Base-by-base conservation (phyloP, 2,888 invertebrate genomes). In the Ectemnius continuus region DNA sequence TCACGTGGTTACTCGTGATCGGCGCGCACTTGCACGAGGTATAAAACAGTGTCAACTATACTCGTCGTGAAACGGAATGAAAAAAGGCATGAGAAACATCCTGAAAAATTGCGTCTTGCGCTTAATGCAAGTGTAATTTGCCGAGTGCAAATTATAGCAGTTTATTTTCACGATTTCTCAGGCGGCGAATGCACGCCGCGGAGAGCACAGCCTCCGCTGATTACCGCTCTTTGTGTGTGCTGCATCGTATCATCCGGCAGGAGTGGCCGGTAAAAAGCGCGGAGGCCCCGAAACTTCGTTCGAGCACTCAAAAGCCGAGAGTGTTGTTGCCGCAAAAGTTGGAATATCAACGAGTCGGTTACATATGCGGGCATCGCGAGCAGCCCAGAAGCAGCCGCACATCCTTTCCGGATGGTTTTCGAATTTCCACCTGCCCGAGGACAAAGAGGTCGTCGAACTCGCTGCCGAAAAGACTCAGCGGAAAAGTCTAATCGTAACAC, bases 211-310 rank as follows among this genome's bases (percentile, higher is more conserved):
- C 23, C 23, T 23, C 36, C 16, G 6, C 52, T 52, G 14, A 52
- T 52, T 52, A 52, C n/a, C n/a, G n/a, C 52, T 52, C 52, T 52
- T 14, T 52, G 52, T 52, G 52, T 16, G 52, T 52, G 52, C 52
- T 52, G 52, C 52, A 52, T 52, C 16, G 52, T 14, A 52, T 52
- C 52, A 52, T 52, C 52, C 4, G 47, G 52, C 16, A 2, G 16
- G n/a, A 52, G 52, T 11, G 52, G 52, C 47, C 2, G 47, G 47
- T 23, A 23, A 23, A 23, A 23, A 36, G 36, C 36, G 1, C 36
- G 6, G 36, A 13, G 16, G 14, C 52, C 4, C 16, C 4, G 52
- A 52, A 52, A 52, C 52, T 52, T 16, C 5, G 52, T 13, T 36
- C 14, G 52, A 14, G 16, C 36, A 8, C 16, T 52, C 52, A 52